These are phyloP conservation scores for Syrmaticus mikado DNA, from an alignment of 2,113 vertebrate genomes.

Conservation along the genomic window DNA sequence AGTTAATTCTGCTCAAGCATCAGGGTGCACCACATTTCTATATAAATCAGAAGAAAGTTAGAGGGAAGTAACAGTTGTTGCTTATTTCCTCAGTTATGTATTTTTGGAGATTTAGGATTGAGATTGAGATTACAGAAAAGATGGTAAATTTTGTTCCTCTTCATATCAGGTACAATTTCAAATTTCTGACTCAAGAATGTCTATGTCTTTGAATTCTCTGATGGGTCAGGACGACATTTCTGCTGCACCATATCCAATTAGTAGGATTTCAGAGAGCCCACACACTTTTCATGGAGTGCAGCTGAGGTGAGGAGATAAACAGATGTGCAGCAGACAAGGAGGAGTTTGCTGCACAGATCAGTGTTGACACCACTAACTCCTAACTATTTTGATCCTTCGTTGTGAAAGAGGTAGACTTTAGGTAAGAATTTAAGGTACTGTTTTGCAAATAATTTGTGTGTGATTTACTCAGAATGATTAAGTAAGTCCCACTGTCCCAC, in stretches of 20 bases:
- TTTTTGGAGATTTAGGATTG: neutral
- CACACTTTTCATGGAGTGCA: neutral
- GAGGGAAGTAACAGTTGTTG: slow-evolving; percentile 32
- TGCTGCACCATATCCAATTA: neutral
- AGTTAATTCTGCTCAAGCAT: neutral
- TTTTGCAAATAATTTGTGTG: neutral
- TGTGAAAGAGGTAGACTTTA: neutral
- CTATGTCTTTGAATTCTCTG: neutral
- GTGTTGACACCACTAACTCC: neutral
- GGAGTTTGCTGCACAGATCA: neutral
- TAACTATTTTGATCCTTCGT: neutral
- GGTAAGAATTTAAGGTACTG: neutral
- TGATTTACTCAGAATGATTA: neutral
- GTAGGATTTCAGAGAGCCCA: neutral
- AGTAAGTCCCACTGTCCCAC: neutral
- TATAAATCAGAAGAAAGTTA: slow-evolving; percentile 36
- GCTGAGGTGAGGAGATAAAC: neutral
- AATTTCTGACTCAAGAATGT: rapidly evolving
- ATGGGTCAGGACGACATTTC: neutral
- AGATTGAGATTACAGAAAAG: neutral
- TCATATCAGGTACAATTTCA: neutral
- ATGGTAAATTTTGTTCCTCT: neutral
- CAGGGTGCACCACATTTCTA: neutral
- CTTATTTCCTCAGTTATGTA: slow-evolving; percentile 20
- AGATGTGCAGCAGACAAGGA: neutral